These are phyloP conservation scores for Glaucopsyche alexis DNA, from an alignment of 2,888 invertebrate genomes.

Conservation along the genomic window DNA sequence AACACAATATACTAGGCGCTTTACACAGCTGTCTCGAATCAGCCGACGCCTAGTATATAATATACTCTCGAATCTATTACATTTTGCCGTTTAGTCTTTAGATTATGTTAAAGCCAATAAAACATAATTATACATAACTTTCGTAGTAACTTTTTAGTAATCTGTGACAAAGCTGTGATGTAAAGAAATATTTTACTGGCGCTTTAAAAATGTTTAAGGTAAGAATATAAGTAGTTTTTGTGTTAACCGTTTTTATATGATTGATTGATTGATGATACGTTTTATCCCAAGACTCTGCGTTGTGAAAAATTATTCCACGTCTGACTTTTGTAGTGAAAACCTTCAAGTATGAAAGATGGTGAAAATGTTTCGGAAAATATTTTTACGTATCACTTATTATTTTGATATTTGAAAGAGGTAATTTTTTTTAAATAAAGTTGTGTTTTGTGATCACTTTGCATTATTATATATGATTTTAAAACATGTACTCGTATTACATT, in stretches of 20 bases:
- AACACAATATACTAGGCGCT: background rate
- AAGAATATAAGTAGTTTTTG: conserved; percentile 16
- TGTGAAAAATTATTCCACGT: conserved; percentile 1
- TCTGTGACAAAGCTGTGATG: too few species aligned
- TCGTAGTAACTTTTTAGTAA: too few species aligned
- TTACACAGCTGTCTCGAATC: background rate
- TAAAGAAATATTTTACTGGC: background rate
- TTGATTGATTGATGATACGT: conserved; percentile 21
- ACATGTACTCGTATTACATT: too few species aligned
- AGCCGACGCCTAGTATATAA: too few species aligned
- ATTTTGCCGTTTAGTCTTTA: too few species aligned
- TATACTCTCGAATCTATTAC: too few species aligned
- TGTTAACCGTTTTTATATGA: conserved; percentile 16
- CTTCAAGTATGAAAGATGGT: background rate
- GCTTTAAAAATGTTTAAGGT: background rate
- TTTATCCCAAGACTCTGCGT: conserved; percentile 4
- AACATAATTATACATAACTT: background rate
- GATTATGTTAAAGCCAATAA: background rate
- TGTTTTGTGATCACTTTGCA: too few species aligned
- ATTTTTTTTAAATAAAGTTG: too few species aligned
- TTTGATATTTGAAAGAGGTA: too few species aligned
- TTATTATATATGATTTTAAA: too few species aligned
- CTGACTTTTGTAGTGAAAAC: conserved; percentile 2
- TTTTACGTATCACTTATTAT: background rate
- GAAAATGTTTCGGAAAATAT: background rate